Evolutionary conservation across 2,113 vertebrate species (phyloP).

Genomic region (Camarhynchus parvulus): DNA sequence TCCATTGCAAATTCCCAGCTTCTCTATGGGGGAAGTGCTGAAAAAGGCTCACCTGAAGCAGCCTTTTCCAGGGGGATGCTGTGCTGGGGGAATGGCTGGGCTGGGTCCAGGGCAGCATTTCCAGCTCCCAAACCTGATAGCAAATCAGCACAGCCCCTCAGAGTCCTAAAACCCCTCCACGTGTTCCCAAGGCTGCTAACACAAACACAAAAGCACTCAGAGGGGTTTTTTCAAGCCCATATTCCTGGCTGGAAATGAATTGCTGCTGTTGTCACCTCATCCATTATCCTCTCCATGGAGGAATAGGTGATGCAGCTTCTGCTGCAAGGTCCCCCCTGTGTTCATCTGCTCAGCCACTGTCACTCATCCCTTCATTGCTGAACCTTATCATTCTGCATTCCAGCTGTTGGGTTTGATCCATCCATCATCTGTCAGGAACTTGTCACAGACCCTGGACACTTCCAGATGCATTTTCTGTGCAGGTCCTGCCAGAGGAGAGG

Average conservation of each 20-base stretch:
- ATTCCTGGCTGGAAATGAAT: not conserved
- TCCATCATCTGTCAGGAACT: constrained; percentile 22
- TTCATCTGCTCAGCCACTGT: not conserved
- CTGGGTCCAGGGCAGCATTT: not conserved
- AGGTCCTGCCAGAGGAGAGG: not conserved
- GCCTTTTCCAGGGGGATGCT: not conserved
- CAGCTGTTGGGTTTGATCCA: constrained; percentile 23
- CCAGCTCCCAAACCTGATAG: not conserved
- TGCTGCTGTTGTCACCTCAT: not conserved
- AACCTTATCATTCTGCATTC: not conserved
- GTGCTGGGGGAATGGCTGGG: not conserved
- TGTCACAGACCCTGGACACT: not conserved
- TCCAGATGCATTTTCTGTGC: not conserved
- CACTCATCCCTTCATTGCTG: not conserved
- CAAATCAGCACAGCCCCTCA: rapidly evolving
- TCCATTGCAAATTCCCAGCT: no score
- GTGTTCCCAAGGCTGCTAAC: not conserved
- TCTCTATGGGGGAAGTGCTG: no score
- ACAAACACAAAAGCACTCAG: not conserved
- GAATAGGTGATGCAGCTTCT: not conserved
- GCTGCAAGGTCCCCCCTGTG: not conserved
- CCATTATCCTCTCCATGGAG: not conserved
- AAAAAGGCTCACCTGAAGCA: no score
- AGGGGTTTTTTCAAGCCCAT: not conserved
- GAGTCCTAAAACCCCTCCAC: not conserved